Evolutionary conservation across 2,113 vertebrate species (phyloP), one percentile per base, ranked within the genome.

Genomic region (Camelus dromedarius): DNA sequence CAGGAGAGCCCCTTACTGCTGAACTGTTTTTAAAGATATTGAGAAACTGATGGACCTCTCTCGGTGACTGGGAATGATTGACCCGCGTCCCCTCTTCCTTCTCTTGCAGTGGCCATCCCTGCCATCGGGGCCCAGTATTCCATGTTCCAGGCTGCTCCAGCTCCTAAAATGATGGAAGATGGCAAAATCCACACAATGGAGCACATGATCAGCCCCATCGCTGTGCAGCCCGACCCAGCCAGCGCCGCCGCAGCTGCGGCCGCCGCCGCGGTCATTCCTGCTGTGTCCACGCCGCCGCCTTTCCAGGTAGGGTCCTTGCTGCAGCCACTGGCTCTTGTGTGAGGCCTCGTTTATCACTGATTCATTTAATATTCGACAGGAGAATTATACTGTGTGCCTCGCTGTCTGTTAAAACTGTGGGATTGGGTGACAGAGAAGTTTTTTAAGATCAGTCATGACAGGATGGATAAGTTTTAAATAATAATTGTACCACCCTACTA

Each of bases 201-300:
- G 97, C 99, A 99, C 97, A 99, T 99, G 96, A 99, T 99, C 81
- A 99, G 99, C 98, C 99, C 99, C 62, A 99, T 99, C 88, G 98
- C 99, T 0, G 98, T 99, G 84, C 99, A 99, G 96, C 99, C 99
- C 70, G 99, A 99, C 93, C 99, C 99, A 0, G 98, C 98, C 46
- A 98, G 97, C 0, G 98, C 98, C 1, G 98, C 98, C 0, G 98
- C 99, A 0, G 98, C 98, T 0, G 98, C 99, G 0, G 98, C 99
- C 0, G 98, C 98, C 0, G 98, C 98, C 0, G 98, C 98, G 0
- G 98, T 99, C 96, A 99, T 99, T 48, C 99, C 99, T 0, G 95
- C 99, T 0, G 99, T 99, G 88, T 99, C 99, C 8, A 99, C 99
- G 0, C 99, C 99, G 18, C 99, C 99, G 15, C 99, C 99, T 46